Conservation (phyloP, 2,888 invertebrate genomes). For the Micoletzkya japonica region DNA sequence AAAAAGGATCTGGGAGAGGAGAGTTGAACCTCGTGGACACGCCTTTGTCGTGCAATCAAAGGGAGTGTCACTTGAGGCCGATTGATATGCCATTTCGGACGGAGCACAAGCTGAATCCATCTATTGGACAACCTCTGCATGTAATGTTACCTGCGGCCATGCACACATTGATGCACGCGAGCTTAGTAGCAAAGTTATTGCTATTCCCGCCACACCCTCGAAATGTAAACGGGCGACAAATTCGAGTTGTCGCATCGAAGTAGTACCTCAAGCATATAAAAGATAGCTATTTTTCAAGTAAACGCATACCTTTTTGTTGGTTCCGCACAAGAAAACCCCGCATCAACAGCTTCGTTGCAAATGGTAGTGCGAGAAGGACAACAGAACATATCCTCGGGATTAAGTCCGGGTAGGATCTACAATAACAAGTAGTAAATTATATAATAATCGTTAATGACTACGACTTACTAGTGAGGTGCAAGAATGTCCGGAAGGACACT, state of each 20-base stretch:
- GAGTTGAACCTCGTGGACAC: conserved; percentile 45
- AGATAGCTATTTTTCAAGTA: too few species aligned
- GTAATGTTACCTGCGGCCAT: conserved; percentile 47
- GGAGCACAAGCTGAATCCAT: conserved; percentile 46
- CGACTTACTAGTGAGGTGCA: conserved; percentile 16
- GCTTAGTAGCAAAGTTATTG: conserved; percentile 48
- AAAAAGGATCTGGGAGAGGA: too few species aligned
- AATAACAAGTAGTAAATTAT: not conserved
- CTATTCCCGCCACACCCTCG: conserved; percentile 40
- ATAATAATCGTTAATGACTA: too few species aligned
- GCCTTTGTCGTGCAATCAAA: conserved; percentile 49
- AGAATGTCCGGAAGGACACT: conserved; percentile 1
- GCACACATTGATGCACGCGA: conserved; percentile 52
- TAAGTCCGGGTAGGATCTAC: conserved; percentile 10
- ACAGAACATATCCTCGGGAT: conserved; percentile 31
- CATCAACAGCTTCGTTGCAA: conserved; percentile 43
- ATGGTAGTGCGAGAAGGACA: conserved; percentile 48
- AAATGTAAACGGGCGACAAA: conserved; percentile 40
- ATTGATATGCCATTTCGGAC: conserved; percentile 50
- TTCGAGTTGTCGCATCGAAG: conserved; percentile 41
- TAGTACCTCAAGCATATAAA: conserved; percentile 36
- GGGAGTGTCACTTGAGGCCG: conserved; percentile 41
- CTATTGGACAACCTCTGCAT: not conserved
- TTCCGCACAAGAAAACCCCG: conserved; percentile 43
- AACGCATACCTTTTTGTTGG: conserved; percentile 32